Evolutionary conservation across 1,140 invertebrate genomes (phyloP).

Genomic region (Habropoda laboriosa): DNA sequence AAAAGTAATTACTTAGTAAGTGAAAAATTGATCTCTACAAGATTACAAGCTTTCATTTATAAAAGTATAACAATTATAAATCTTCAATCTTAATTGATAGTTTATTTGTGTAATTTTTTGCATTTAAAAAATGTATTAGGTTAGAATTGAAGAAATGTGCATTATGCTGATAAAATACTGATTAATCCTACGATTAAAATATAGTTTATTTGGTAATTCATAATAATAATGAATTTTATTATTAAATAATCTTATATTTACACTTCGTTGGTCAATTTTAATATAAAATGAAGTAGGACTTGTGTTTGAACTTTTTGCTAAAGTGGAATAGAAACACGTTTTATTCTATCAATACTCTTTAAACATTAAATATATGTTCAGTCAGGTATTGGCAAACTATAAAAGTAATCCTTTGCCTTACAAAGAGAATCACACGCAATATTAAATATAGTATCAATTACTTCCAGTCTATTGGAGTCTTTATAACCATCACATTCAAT

Average conservation of each 20-base stretch:
- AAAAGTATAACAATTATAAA: too few relatives aligned
- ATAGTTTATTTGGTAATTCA: background rate
- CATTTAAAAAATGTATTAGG: background rate
- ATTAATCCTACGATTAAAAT: background rate
- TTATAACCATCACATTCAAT: conserved; percentile 65
- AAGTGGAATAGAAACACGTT: conserved; percentile 48
- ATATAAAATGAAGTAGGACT: conserved; percentile 34
- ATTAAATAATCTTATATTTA: conserved; percentile 49
- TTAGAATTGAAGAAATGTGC: background rate
- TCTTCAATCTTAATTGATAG: too few relatives aligned
- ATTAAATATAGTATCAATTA: conserved; percentile 75
- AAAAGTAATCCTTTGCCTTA: conserved; percentile 75
- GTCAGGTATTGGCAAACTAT: conserved; percentile 72
- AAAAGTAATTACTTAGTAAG: background rate
- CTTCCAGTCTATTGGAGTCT: background rate
- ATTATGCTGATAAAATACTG: background rate
- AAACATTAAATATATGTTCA: conserved; percentile 52
- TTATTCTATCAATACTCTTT: conserved; percentile 38
- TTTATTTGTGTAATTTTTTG: too few relatives aligned
- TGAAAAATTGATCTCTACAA: background rate
- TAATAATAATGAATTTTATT: conserved; percentile 35
- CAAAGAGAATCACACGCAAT: too few relatives aligned
- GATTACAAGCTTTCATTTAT: background rate
- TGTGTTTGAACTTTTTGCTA: conserved; percentile 27
- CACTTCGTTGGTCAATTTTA: conserved; percentile 49